These are phyloP conservation scores for Sturnus vulgaris DNA, from an alignment of 2,113 vertebrate species.

Conservation along the genomic window DNA sequence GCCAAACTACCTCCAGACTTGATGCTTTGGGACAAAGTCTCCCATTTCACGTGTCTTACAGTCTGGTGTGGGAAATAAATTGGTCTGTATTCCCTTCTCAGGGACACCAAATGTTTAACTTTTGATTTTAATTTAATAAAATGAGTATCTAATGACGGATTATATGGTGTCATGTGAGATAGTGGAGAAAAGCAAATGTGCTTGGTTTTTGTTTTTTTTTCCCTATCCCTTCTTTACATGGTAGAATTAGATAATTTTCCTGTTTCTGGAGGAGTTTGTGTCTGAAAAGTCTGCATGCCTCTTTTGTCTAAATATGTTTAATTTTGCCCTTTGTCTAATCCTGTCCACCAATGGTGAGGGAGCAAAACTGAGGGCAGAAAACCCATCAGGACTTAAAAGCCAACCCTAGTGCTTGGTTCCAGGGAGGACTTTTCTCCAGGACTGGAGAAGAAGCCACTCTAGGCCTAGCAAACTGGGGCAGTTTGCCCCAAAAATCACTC, in stretches of 20 bases:
- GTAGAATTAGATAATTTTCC: not conserved
- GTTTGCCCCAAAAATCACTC: not conserved
- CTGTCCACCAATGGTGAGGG: not conserved
- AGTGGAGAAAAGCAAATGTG: not conserved
- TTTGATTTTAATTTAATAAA: conserved; percentile 9
- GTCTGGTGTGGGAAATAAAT: not conserved
- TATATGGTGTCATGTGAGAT: not conserved
- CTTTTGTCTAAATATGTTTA: not conserved
- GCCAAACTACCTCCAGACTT: not conserved
- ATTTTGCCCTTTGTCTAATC: not conserved
- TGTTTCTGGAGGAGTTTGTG: not conserved
- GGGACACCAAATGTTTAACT: not conserved
- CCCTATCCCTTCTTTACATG: not conserved
- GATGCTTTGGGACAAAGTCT: not conserved
- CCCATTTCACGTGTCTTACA: not conserved
- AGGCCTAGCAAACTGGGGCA: not conserved
- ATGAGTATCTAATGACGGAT: not conserved
- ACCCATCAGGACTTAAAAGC: not conserved
- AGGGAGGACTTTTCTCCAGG: not conserved
- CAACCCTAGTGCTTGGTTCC: not conserved
- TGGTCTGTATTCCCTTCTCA: not conserved
- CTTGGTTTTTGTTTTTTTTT: not conserved
- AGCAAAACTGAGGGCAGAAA: not conserved
- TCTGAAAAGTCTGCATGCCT: not conserved
- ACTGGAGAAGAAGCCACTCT: not conserved